Evolutionary conservation across 2,888 invertebrate genomes (phyloP), one percentile per base, ranked within the genome.

Genomic region (Mythimna lalbum): DNA sequence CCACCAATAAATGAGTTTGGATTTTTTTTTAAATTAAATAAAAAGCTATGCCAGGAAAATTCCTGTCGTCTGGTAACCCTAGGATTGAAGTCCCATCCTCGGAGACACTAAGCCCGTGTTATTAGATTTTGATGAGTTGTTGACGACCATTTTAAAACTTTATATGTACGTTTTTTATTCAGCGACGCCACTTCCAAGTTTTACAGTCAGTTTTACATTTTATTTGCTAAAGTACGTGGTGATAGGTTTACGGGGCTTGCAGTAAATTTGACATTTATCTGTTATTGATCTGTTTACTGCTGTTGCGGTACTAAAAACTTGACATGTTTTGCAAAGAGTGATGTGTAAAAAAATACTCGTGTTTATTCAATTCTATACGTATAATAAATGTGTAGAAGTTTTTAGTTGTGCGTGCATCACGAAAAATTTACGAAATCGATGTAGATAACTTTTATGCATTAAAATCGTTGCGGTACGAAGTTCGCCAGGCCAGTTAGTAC

Each of bases 111-210:
- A 92, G 91, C 89, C 87, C 86, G 81, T 87, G 89, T 93, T 93
- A 94, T 94, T 93, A 90, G 91, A 90, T 92, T 92, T 91, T 92
- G 92, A 93, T 91, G 91, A 91, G 90, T 89, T 92, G 91, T 91
- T 91, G 90, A 93, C 90, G 88, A 85, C 85, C 83, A 86, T 88
- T 90, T 88, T 85, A 86, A 88, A 87, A 86, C 79, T 87, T 86
- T 88, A 55, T 74, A 72, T 78, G 68, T 82, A 85, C 56, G 64
- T 83, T 83, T 86, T 83, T 85, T 77, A 83, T 83, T 82, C 76
- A 67, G 63, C 63, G 59, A 56, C 77, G 65, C 64, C 69, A 71
- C 61, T 73, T 61, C 52, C 52, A 78, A 82, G 73, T 73, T 86
- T 85, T 80, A 77, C 72, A 85, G 84, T 82, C 76, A 82, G 81